Base-by-base conservation (phyloP, 2,888 invertebrate genomes). In the Eucriotettix oculatus region DNA sequence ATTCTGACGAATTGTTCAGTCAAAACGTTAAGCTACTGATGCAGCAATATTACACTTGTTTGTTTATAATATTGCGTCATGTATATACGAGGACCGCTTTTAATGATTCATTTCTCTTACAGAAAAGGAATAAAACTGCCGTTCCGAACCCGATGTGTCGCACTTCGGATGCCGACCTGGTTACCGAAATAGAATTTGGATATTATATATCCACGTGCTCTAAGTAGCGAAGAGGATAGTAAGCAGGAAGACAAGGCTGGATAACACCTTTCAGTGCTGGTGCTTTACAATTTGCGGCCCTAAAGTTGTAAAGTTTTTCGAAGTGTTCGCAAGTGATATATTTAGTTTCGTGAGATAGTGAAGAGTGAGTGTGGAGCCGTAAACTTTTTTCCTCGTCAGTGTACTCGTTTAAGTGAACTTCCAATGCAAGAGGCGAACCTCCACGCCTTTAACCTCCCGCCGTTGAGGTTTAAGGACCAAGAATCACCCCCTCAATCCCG, bases 271-370 rank as follows among this genome's bases (percentile, higher is more conserved):
- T 14, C 14, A 16, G 54, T 54, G 12, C 12, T n/a, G 48, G 57
- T 57, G 43, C 60, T 60, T 62, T 62, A 60, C 62, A 60, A 62
- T 62, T 60, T 62, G 11, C 57, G 62, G 62, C 63, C 62, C 57
- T 63, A 52, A 55, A 63, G 54, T 63, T 62, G 61, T 62, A 60
- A 62, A 61, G 63, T 48, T 48, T n/a, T 48, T 48, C 29, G 29
- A 29, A 29, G 29, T 52, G 16, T 52, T 41, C 42, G 29, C 44
- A 56, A n/a, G 48, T 42, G n/a, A 14, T 10, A 41, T 42, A 42
- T 52, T 56, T 56, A 40, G 44, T 52, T 17, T 57, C 29, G 44
- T 40, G 56, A 41, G 16, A 16, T 29, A 54, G 48, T n/a, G 43
- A 14, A 59, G 54, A 16, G 17, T 57, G 61, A 42, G 59, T 56